Evolutionary conservation across 2,797 vertebrate species (phyloP).

Genomic region (Decapterus maruadsi): DNA sequence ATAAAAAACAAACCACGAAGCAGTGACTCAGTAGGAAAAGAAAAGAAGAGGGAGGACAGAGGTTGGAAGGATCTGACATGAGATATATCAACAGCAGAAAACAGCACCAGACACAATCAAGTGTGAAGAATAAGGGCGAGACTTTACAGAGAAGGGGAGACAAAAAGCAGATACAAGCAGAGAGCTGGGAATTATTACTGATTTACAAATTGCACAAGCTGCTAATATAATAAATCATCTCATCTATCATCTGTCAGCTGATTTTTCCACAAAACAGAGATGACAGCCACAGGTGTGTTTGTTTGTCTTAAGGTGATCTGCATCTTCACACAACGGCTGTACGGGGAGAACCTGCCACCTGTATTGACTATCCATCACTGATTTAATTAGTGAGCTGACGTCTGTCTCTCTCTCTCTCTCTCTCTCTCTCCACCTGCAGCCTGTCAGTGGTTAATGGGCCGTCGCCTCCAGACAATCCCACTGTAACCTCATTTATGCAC

Average conservation of each 20-base stretch:
- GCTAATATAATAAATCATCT: not conserved
- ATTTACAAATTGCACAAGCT: conserved; percentile 20
- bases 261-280: conserved; percentile 12
- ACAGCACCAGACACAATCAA: conserved; percentile 6
- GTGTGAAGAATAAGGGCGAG: conserved; percentile 2
- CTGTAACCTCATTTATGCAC: conserved; percentile 39
- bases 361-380: conserved; percentile 62
- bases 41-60: conserved; percentile 45
- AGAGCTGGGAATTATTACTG: not conserved
- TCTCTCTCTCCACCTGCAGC: conserved; percentile 50
- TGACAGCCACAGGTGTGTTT: conserved; percentile 29
- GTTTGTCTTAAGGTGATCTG: conserved; percentile 25
- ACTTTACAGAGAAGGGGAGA: not conserved
- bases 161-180: not conserved
- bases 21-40: conserved; percentile 38
- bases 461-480: conserved; percentile 7
- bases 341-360: conserved; percentile 30
- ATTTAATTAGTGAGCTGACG: conserved; percentile 54
- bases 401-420: conserved; percentile 25
- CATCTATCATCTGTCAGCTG: not conserved
- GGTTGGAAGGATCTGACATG: conserved; percentile 29
- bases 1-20: conserved; percentile 54
- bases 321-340: conserved; percentile 28
- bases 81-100: conserved; percentile 54
- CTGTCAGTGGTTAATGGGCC: conserved; percentile 50